Conservation (phyloP, 2,888 invertebrate genomes). For the Drosophila nr. fundita region DNA sequence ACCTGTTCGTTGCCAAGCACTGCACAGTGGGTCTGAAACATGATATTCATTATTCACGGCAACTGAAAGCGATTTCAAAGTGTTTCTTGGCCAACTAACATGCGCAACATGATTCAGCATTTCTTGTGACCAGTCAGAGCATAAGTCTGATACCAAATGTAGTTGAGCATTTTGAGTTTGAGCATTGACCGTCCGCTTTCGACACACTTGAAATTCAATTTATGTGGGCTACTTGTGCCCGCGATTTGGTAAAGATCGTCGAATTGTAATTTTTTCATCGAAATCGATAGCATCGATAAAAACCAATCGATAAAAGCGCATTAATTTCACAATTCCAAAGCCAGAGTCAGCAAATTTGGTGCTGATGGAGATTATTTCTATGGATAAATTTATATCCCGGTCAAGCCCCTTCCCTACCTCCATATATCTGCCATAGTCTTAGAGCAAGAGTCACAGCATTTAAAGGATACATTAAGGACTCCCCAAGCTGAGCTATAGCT, state of each 20-base stretch:
- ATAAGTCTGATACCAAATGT: background rate
- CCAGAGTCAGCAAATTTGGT: no score
- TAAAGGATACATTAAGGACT: background rate
- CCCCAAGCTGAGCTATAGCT: background rate
- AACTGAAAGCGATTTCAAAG: background rate
- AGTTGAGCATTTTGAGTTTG: background rate
- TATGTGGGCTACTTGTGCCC: no score
- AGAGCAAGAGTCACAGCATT: background rate
- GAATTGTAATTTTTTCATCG: background rate
- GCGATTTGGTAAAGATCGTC: no score
- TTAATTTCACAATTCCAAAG: no score
- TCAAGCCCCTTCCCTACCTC: background rate
- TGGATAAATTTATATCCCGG: background rate
- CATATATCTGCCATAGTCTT: background rate
- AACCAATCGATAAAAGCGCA: no score
- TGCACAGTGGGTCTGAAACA: constrained; percentile 38
- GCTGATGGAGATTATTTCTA: no score
- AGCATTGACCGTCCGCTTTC: background rate
- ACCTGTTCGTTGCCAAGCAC: constrained; percentile 30
- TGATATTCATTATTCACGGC: constrained; percentile 3
- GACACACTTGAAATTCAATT: no score
- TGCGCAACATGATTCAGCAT: background rate
- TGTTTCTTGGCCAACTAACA: background rate
- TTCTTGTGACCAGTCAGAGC: background rate
- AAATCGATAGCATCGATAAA: no score